A percentile compares a stretch with the other conserved stretches of the same genome.
phyloP scores from a whole-genome alignment of 2,797 vertebrate genomes.

The Emys orbicularis region DNA sequence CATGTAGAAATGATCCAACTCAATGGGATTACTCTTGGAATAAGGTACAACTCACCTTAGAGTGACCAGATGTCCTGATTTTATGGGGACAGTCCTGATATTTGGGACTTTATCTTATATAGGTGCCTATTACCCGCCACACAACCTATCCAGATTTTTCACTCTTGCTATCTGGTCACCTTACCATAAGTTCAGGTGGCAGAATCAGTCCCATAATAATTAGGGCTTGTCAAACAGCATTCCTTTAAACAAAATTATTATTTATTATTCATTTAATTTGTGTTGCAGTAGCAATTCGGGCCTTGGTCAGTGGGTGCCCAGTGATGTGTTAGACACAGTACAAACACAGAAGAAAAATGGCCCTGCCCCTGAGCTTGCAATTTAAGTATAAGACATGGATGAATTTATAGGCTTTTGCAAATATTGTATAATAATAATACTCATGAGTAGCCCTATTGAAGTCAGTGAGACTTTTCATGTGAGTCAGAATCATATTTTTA shows the following conservation, averaged over 20 bases:
- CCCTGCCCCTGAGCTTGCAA: background rate
- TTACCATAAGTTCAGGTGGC: too few relatives aligned
- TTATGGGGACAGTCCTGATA: too few relatives aligned
- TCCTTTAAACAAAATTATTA: background rate
- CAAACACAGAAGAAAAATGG: background rate
- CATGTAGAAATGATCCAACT: background rate
- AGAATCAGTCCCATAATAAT: background rate
- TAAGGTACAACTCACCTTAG: background rate
- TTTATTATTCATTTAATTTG: background rate
- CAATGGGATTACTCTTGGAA: background rate
- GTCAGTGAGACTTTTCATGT: background rate
- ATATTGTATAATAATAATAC: background rate
- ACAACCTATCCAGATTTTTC: too few relatives aligned
- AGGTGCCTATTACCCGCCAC: too few relatives aligned
- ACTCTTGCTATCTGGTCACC: too few relatives aligned
- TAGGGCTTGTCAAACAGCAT: background rate
- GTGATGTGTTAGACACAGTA: background rate
- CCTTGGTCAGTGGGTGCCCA: background rate
- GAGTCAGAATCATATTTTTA: background rate
- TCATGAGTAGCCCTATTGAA: background rate
- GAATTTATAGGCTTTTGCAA: background rate
- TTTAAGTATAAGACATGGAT: background rate
- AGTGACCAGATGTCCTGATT: too few relatives aligned
- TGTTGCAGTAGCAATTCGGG: background rate
- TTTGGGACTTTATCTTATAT: too few relatives aligned